Conservation (phyloP, 2,113 vertebrate genomes). For the Actenoides hombroni region DNA sequence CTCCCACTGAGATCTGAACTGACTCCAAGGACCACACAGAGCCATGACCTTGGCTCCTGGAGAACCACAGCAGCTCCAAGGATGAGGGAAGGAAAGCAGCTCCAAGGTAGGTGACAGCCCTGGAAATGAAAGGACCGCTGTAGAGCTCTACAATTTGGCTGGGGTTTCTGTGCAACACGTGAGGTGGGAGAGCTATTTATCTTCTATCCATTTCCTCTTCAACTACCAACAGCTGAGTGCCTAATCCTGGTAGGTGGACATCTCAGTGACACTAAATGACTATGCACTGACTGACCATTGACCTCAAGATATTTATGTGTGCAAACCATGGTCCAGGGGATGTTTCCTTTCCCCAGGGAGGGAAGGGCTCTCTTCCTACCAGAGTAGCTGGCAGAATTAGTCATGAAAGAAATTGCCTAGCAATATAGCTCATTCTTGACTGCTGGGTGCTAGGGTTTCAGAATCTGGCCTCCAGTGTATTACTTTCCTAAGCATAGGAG, state of each 20-base stretch:
- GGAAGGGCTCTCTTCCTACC: neutral
- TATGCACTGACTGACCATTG: neutral
- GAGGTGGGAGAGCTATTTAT: neutral
- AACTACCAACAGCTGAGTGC: neutral
- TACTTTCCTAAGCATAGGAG: neutral
- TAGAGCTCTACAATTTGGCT: neutral
- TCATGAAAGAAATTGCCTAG: neutral
- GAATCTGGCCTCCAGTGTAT: neutral
- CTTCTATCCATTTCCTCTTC: neutral
- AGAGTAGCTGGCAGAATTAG: neutral
- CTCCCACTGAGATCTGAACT: neutral
- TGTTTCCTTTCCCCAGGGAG: neutral
- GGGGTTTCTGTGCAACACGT: neutral
- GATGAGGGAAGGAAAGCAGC: neutral
- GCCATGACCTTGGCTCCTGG: neutral
- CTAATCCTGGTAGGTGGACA: neutral
- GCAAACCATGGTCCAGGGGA: neutral
- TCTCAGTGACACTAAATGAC: neutral
- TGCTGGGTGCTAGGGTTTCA: neutral
- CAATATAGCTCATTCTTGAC: neutral
- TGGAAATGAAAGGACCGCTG: neutral
- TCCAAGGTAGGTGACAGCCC: neutral
- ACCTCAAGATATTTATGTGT: neutral
- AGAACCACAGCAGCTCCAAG: neutral
- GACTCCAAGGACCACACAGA: neutral